Conservation (phyloP, 2,888 invertebrate species). For the Molorchus minor region DNA sequence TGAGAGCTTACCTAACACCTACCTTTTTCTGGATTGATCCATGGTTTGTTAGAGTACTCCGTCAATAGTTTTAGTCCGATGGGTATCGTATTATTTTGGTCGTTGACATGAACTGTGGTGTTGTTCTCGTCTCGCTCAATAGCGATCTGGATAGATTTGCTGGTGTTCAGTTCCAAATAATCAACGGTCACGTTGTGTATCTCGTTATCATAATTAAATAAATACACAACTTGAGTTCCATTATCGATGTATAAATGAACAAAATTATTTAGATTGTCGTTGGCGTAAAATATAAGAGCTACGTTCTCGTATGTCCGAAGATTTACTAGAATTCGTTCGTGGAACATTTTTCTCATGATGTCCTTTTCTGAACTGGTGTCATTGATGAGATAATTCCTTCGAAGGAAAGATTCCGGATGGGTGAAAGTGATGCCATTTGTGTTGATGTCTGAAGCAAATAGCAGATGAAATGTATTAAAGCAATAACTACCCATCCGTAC, state of each 20-base stretch:
- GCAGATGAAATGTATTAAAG: background rate
- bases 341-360: slow-evolving; percentile 76
- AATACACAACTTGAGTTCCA: slow-evolving; percentile 81
- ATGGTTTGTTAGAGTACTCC: slow-evolving; percentile 85
- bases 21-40: slow-evolving; percentile 85
- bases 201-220: slow-evolving; percentile 84
- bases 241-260: slow-evolving; percentile 86
- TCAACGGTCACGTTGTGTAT: slow-evolving; percentile 82
- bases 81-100: slow-evolving; percentile 75
- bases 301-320: slow-evolving; percentile 86
- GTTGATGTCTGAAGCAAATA: slow-evolving; percentile 80
- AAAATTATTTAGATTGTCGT: slow-evolving; percentile 93
- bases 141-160: slow-evolving; percentile 89
- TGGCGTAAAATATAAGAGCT: slow-evolving; percentile 86
- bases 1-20: slow-evolving; percentile 44
- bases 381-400: slow-evolving; percentile 76
- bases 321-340: slow-evolving; percentile 85
- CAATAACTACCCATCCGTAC: background rate
- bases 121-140: slow-evolving; percentile 76
- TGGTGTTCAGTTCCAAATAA: slow-evolving; percentile 78
- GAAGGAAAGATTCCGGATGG: slow-evolving; percentile 79
- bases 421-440: slow-evolving; percentile 89
- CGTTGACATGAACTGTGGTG: slow-evolving; percentile 85
- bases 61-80: slow-evolving; percentile 76
- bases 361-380: slow-evolving; percentile 66